Percentiles rank a stretch among this genome's conserved stretches.
These are phyloP conservation scores for Yasuhikotakia modesta DNA, from an alignment of 2,797 vertebrate species.

Conservation along the genomic window DNA sequence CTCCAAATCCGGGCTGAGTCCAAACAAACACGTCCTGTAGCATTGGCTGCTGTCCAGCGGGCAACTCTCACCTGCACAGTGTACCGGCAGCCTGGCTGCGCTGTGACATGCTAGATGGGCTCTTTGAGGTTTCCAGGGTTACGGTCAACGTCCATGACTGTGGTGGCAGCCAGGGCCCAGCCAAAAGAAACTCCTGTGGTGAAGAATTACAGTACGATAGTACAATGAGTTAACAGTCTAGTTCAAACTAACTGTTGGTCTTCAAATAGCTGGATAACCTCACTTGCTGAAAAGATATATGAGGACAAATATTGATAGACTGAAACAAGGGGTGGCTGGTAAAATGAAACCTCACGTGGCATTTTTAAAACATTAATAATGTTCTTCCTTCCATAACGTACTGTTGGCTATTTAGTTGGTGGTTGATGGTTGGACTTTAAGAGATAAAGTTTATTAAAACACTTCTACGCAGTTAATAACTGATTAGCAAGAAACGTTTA, in stretches of 20 bases:
- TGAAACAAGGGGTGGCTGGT: conserved; percentile 46
- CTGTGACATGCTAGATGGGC: conserved; percentile 79
- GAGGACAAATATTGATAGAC: conserved; percentile 55
- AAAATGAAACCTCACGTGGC: conserved; percentile 18
- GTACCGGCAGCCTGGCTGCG: conserved; percentile 76
- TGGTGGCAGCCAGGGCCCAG: conserved; percentile 36
- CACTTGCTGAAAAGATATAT: conserved; percentile 44
- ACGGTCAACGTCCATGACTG: conserved; percentile 37
- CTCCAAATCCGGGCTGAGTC: conserved; percentile 79
- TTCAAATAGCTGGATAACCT: conserved; percentile 48
- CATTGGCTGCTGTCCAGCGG: conserved; percentile 64
- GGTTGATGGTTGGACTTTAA: background rate
- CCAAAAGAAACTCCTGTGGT: conserved; percentile 57
- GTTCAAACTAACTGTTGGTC: conserved; percentile 40
- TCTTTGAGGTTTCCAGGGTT: conserved; percentile 59
- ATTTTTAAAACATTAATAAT: conserved; percentile 18
- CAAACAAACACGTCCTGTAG: conserved; percentile 87
- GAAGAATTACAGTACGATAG: conserved; percentile 55
- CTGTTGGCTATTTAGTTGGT: background rate
- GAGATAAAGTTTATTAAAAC: background rate
- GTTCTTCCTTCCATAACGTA: background rate
- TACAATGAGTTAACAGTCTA: conserved; percentile 61
- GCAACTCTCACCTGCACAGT: conserved; percentile 85
- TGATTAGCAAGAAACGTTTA: too few relatives aligned
- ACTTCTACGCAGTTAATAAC: background rate